Conservation (phyloP, 1,140 invertebrate genomes). For the Aradophagus sp. region DNA sequence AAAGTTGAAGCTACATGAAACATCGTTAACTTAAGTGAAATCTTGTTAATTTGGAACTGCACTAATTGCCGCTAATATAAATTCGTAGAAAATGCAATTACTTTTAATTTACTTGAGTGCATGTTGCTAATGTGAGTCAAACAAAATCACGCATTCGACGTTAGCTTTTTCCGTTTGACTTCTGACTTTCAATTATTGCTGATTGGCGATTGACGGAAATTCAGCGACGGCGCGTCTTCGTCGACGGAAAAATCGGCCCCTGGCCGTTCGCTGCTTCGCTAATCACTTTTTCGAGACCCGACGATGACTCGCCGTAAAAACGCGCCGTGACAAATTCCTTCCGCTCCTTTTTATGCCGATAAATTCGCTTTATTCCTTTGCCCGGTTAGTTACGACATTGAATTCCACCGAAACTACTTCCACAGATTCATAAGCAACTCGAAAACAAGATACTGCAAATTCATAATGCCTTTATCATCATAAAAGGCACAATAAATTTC, state of each 20-base stretch:
- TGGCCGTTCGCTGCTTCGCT: no score
- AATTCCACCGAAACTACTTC: no score
- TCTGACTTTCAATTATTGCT: conserved; percentile 28
- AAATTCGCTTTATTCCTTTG: no score
- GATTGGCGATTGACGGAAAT: conserved; percentile 24
- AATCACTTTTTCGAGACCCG: no score
- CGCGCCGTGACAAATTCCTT: no score
- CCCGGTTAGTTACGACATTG: no score
- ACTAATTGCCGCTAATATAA: conserved; percentile 51
- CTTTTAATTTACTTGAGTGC: conserved; percentile 46
- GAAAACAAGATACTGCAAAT: no score
- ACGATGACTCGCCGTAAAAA: no score
- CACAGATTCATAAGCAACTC: no score
- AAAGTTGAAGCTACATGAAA: conserved; percentile 45
- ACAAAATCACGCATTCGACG: conserved; percentile 48
- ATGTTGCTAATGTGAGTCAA: conserved; percentile 35
- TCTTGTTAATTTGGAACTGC: conserved; percentile 45
- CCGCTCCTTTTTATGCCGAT: no score
- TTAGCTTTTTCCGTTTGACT: conserved; percentile 39
- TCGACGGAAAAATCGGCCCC: not conserved
- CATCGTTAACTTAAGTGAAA: conserved; percentile 50
- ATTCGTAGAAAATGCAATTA: conserved; percentile 50
- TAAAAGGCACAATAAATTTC: no score
- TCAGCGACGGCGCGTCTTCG: conserved; percentile 14
- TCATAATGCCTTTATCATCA: no score